Conservation (phyloP, 2,888 invertebrate species). For the Drosophila koepferae region DNA sequence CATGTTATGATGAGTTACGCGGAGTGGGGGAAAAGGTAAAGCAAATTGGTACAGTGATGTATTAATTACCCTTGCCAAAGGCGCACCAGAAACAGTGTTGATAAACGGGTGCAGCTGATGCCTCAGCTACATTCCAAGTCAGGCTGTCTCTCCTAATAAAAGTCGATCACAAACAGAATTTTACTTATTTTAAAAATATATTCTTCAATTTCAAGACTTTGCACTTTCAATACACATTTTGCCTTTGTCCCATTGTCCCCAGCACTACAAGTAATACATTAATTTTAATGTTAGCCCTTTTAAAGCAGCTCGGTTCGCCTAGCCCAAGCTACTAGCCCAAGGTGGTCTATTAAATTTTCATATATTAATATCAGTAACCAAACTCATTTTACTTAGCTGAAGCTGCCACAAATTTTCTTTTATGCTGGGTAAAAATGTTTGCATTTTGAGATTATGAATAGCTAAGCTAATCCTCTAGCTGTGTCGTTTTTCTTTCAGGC, state of each 20-base stretch:
- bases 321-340: not conserved
- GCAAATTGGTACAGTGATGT: constrained; percentile 30
- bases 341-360: constrained; percentile 46
- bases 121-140: not conserved
- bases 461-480: not conserved
- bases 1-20: not conserved
- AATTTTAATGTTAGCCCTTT: constrained; percentile 45
- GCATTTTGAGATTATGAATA: constrained; percentile 12
- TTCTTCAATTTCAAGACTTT: not conserved
- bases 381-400: constrained; percentile 39
- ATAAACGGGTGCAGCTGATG: constrained; percentile 36
- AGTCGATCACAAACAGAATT: not conserved
- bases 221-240: not conserved
- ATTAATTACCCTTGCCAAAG: constrained; percentile 65
- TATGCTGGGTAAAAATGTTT: constrained; percentile 19
- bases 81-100: constrained; percentile 38
- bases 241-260: not conserved
- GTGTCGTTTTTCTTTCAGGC: not conserved
- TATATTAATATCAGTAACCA: constrained; percentile 41
- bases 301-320: not conserved
- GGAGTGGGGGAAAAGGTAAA: not conserved
- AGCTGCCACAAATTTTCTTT: constrained; percentile 4
- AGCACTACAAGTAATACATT: constrained; percentile 28
- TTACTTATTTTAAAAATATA: too few species aligned
- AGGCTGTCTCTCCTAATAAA: not conserved